Percentiles rank a stretch among this genome's conserved stretches.
Conservation (phyloP, 2,888 invertebrate species). For the Dilophus febrilis region DNA sequence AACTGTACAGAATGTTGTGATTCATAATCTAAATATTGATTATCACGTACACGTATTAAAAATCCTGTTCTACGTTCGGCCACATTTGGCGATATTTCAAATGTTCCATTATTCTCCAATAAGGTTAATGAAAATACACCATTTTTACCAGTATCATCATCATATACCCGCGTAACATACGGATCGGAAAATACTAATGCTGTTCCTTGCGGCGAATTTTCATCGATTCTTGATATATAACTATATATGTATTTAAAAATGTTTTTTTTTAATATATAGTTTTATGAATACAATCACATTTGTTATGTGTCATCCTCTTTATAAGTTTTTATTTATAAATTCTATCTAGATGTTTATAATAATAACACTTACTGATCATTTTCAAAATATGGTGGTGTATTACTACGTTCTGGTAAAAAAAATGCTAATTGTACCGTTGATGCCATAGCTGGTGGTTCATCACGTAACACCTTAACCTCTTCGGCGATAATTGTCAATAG, state of each 20-base stretch:
- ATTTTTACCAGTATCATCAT: slow-evolving; percentile 65
- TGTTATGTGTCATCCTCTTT: too few relatives aligned
- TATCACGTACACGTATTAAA: slow-evolving; percentile 67
- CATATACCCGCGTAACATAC: slow-evolving; percentile 53
- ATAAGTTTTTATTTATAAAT: not conserved
- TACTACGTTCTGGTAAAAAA: slow-evolving; percentile 58
- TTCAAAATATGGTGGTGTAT: slow-evolving; percentile 63
- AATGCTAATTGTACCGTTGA: slow-evolving; percentile 70
- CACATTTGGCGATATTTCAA: slow-evolving; percentile 71
- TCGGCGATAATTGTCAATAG: slow-evolving; percentile 71
- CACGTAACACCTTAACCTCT: slow-evolving; percentile 56
- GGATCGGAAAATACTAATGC: slow-evolving; percentile 52
- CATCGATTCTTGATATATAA: slow-evolving; percentile 58
- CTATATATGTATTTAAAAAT: slow-evolving; percentile 31
- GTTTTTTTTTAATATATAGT: too few relatives aligned
- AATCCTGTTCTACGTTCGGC: slow-evolving; percentile 65
- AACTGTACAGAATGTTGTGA: slow-evolving; percentile 54
- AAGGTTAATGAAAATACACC: slow-evolving; percentile 66
- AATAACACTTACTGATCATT: slow-evolving; percentile 49
- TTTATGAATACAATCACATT: too few relatives aligned
- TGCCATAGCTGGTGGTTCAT: slow-evolving; percentile 63
- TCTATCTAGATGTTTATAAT: not conserved
- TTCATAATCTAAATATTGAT: slow-evolving; percentile 71
- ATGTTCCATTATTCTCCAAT: slow-evolving; percentile 69
- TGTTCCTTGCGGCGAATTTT: slow-evolving; percentile 69